Conservation (phyloP, 2,888 invertebrate genomes). For the Drosophila nigritarsus region DNA sequence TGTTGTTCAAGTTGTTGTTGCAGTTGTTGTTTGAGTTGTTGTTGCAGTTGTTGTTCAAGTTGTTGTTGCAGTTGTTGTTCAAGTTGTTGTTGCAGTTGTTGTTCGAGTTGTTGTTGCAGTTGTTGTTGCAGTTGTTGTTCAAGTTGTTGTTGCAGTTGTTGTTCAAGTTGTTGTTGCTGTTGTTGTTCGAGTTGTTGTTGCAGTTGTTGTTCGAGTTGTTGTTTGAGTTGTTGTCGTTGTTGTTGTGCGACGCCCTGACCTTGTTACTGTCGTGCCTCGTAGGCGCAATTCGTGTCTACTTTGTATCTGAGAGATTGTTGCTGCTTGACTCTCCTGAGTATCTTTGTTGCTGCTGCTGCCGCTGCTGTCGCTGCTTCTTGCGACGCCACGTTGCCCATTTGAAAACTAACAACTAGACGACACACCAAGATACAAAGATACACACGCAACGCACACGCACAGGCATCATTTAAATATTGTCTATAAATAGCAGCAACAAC, state of each 20-base stretch:
- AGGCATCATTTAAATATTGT: conserved; percentile 50
- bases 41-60: conserved; percentile 21
- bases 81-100: conserved; percentile 15
- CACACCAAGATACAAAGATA: conserved; percentile 15
- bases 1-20: conserved; percentile 15
- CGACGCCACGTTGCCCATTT: conserved; percentile 53
- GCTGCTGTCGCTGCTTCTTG: neutral
- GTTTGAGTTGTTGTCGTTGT: conserved; percentile 4
- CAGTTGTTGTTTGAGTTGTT: too few species aligned
- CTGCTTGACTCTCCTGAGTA: conserved; percentile 11
- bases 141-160: conserved; percentile 1
- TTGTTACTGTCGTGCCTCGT: conserved; percentile 65
- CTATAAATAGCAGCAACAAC: conserved; percentile 53
- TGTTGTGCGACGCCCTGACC: conserved; percentile 69
- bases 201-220: conserved; percentile 18
- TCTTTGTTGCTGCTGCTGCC: neutral
- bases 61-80: neutral
- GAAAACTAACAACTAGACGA: conserved; percentile 11
- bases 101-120: conserved; percentile 3
- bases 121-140: too few species aligned
- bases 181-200: conserved; percentile 14
- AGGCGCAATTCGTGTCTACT: conserved; percentile 6
- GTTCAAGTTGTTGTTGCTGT: neutral
- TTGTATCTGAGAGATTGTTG: conserved; percentile 36
- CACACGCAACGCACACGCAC: conserved; percentile 43